Evolutionary conservation across 2,113 vertebrate genomes (phyloP).

Genomic region (Euleptes europaea): DNA sequence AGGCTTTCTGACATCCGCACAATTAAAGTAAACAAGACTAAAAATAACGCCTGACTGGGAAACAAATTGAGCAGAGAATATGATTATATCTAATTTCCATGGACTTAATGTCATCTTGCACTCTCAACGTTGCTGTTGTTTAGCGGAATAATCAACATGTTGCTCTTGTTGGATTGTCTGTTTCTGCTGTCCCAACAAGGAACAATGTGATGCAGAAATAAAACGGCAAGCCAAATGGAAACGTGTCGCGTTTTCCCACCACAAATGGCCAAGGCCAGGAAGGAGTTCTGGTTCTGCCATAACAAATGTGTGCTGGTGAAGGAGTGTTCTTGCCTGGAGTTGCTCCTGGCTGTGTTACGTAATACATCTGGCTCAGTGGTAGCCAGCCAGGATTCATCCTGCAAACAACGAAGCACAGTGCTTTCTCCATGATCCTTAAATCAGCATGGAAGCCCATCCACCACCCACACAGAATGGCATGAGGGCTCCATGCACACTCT

Average conservation of each 20-base stretch:
- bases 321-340: neutral
- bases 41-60: conserved; percentile 39
- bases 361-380: too few relatives aligned
- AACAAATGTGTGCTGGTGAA: neutral
- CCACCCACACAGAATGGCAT: too few relatives aligned
- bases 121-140: neutral
- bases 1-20: conserved; percentile 23
- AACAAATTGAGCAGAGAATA: conserved; percentile 35
- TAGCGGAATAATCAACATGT: conserved; percentile 30
- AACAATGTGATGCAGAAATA: conserved; percentile 14
- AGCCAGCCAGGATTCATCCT: too few relatives aligned
- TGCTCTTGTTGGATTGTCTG: neutral
- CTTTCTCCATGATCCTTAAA: too few relatives aligned
- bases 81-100: conserved; percentile 29
- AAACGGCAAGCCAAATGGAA: neutral
- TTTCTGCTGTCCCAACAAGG: conserved; percentile 11
- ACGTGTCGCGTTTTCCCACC: neutral
- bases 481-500: too few relatives aligned
- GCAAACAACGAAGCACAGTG: too few relatives aligned
- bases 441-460: too few relatives aligned
- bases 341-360: too few relatives aligned
- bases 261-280: neutral
- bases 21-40: conserved; percentile 38
- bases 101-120: conserved; percentile 15
- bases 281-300: neutral